Evolutionary conservation across 2,888 invertebrate species (phyloP), one percentile per base, ranked within the genome.

Genomic region (Trissonchulus sp.): DNA sequence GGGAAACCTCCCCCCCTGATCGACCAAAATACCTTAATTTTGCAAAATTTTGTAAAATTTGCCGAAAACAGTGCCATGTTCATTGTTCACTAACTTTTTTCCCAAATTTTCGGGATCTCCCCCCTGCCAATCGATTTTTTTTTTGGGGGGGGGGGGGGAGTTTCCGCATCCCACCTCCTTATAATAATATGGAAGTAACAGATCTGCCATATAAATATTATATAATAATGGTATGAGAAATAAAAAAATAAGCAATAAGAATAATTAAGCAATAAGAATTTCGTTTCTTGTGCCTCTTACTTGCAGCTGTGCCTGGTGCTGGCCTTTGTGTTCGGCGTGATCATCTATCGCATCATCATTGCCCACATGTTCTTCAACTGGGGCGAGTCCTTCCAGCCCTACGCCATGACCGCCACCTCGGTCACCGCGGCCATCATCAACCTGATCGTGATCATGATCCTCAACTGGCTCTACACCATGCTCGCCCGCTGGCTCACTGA

Each of bases 391-490:
- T 72, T 77, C 30, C 77, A 79, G 38, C 80, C 86, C 77, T 84
- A 85, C 77, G 93, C 96, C 76, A 94, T 94, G 87, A 90, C 96
- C 78, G 92, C 95, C 83, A 94, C 96, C 68, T 91, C 96, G 8
- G 90, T 93, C 82, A 93, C 95, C 0, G 95, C 96, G 74, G 97
- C 97, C 23, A 85, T 92, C 28, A 92, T 98, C 81, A 98, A 98
- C 87, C 90, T 99, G 86, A 88, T 92, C 74, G 91, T 95, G 82
- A 98, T 99, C 80, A 92, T 97, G 90, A 90, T 93, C 80, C 88
- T 99, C 36, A 96, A 96, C 63, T 90, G 90, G 90, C 87, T 92
- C 80, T 95, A 95, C 84, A 91, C 93, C 80, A 90, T 89, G 81
- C 87, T 96, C 81, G 94, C 95, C 0, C 90, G 92, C 1, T 90